Base-by-base conservation (phyloP, 2,888 invertebrate genomes). In the Zootermopsis nevadensis region DNA sequence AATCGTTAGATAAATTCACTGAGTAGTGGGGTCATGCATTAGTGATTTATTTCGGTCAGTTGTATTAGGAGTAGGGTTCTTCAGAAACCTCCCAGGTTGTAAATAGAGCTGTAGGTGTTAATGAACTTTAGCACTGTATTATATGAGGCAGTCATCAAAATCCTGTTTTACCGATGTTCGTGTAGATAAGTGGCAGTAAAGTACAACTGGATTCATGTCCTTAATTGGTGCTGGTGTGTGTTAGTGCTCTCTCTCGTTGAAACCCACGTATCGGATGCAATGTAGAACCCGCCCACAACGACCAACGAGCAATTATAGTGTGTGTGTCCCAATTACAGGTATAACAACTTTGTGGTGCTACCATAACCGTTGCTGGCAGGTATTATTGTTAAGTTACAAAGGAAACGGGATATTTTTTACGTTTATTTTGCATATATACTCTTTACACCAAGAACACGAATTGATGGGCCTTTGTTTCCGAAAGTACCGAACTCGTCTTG, bases 131-230 rank as follows among this genome's bases (percentile, higher is more conserved):
- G 15, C 48, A n/a, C 12, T 60, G 27, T 27, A n/a, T 27, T 60
- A 12, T 27, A 27, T 60, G 60, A 27, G 60, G 60, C 3, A 2
- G 60, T 60, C 60, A 60, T 60, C n/a, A 27, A 60, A 60, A 60
- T 12, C 60, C 3, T 27, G 60, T 27, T 60, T 60, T 60, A 60
- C 27, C 27, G n/a, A 2, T 27, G 60, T 60, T 60, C 60, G 27
- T 60, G 60, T 60, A 60, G n/a, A 27, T 27, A 60, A 60, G 60
- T 60, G 60, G 60, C 60, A 27, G 60, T 60, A 27, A 60, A 60
- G 60, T 27, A 60, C 27, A 60, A 27, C 60, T 60, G 60, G 27
- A 60, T 60, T 60, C 27, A 60, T 60, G 60, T 27, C n/a, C 27
- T 10, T n/a, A 27, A 0, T 7, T 60, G 8, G 6, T 60, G 6